Conservation (phyloP, 2,113 vertebrate genomes). For the Xyliphius kryptos region DNA sequence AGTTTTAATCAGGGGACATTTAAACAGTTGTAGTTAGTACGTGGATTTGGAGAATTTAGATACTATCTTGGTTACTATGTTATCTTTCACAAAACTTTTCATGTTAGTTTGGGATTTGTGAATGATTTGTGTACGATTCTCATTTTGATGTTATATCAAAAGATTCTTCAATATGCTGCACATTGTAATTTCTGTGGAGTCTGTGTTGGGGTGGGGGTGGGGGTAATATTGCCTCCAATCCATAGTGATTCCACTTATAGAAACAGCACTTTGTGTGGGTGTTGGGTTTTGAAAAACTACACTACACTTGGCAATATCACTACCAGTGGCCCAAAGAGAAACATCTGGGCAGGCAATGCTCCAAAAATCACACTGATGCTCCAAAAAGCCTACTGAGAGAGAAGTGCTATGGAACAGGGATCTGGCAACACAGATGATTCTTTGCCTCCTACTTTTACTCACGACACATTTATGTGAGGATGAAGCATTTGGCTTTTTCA, state of each 20-base stretch:
- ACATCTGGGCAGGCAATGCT: slow-evolving; percentile 67
- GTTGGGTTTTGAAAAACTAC: slow-evolving; percentile 63
- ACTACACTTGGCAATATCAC: slow-evolving; percentile 61
- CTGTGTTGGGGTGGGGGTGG: background rate
- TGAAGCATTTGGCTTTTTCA: background rate
- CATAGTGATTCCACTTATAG: slow-evolving; percentile 57
- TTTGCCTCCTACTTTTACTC: slow-evolving; percentile 47
- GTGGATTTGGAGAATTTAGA: too few species aligned
- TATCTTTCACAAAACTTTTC: too few species aligned
- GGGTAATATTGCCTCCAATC: slow-evolving; percentile 58
- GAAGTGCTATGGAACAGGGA: slow-evolving; percentile 45
- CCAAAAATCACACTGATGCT: slow-evolving; percentile 64
- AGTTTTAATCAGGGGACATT: too few species aligned
- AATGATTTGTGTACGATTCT: too few species aligned
- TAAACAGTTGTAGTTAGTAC: too few species aligned
- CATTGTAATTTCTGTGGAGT: too few species aligned
- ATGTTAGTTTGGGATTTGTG: too few species aligned
- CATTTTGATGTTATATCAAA: too few species aligned
- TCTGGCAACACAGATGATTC: slow-evolving; percentile 58
- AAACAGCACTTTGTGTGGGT: slow-evolving; percentile 62
- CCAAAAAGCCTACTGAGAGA: slow-evolving; percentile 57
- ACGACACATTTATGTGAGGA: slow-evolving; percentile 15
- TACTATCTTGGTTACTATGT: too few species aligned
- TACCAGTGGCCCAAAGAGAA: slow-evolving; percentile 70
- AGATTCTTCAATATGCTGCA: too few species aligned